A percentile compares a stretch with the other conserved stretches of the same genome.
Evolutionary conservation across 2,888 invertebrate species (phyloP).

Genomic region (Macaria liturata): DNA sequence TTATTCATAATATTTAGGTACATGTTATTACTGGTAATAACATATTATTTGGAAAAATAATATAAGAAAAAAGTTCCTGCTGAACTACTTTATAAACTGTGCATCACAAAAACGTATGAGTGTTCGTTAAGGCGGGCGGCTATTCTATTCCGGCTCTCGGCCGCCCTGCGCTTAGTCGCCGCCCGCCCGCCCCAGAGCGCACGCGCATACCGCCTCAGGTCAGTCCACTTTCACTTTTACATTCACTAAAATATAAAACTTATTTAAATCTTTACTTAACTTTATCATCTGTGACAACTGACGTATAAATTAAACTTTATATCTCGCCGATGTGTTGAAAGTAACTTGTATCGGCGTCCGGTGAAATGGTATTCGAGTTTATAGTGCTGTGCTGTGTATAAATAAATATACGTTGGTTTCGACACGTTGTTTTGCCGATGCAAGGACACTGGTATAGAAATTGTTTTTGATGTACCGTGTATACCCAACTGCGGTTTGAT

Average conservation of each 20-base stretch:
- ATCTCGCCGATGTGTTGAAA: neutral
- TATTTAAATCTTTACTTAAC: too few species aligned
- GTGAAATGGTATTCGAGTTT: conserved; percentile 60
- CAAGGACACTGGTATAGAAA: conserved; percentile 17
- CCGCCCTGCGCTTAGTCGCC: conserved; percentile 72
- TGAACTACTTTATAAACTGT: too few species aligned
- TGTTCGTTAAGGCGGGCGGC: neutral
- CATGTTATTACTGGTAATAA: too few species aligned
- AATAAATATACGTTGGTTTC: conserved; percentile 39
- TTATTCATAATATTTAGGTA: too few species aligned
- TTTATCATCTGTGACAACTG: too few species aligned
- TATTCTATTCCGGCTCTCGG: conserved; percentile 21
- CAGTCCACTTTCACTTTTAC: conserved; percentile 44
- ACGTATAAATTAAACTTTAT: too few species aligned
- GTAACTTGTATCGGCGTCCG: conserved; percentile 32
- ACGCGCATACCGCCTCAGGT: conserved; percentile 58
- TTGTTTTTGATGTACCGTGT: neutral
- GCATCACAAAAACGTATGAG: too few species aligned
- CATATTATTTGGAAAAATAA: too few species aligned
- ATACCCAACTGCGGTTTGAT: too few species aligned
- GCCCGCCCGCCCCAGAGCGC: conserved; percentile 73
- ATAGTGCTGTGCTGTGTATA: conserved; percentile 39
- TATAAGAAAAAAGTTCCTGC: too few species aligned
- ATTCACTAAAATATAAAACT: too few species aligned
- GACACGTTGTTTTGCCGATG: conserved; percentile 21